phyloP scores from a whole-genome alignment of 2,888 invertebrate species.

The Ennomos fuscantarius region DNA sequence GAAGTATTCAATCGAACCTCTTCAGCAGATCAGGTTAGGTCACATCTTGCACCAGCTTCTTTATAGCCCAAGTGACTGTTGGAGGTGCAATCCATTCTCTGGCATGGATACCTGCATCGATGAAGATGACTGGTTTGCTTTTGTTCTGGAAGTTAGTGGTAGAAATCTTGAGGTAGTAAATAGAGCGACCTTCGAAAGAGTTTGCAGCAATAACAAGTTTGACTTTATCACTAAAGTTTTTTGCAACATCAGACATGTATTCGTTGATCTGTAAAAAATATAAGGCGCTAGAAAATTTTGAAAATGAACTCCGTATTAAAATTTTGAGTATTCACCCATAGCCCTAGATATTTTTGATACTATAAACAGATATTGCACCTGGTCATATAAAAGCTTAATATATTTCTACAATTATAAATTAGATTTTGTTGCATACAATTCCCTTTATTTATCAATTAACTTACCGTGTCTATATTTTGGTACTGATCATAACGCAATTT shows the following conservation, averaged over 20 bases:
- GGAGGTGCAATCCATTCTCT: slow-evolving; percentile 91
- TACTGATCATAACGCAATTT: slow-evolving; percentile 72
- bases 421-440: no score
- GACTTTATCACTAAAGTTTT: slow-evolving; percentile 73
- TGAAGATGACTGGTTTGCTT: slow-evolving; percentile 83
- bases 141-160: slow-evolving; percentile 70
- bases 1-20: slow-evolving; percentile 87
- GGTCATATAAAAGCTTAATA: no score
- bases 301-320: no score
- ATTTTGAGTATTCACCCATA: no score
- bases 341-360: no score
- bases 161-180: slow-evolving; percentile 86
- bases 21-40: slow-evolving; percentile 82
- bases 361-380: no score
- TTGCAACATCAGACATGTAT: slow-evolving; percentile 71
- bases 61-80: slow-evolving; percentile 87
- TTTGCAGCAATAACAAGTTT: slow-evolving; percentile 80
- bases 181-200: slow-evolving; percentile 82
- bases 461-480: slow-evolving; percentile 60
- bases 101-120: slow-evolving; percentile 87
- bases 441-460: slow-evolving; percentile 25
- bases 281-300: not conserved
- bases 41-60: slow-evolving; percentile 86
- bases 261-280: slow-evolving; percentile 52
- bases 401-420: no score